Conservation (phyloP, 2,113 vertebrate genomes). For the Pedionomus torquatus region DNA sequence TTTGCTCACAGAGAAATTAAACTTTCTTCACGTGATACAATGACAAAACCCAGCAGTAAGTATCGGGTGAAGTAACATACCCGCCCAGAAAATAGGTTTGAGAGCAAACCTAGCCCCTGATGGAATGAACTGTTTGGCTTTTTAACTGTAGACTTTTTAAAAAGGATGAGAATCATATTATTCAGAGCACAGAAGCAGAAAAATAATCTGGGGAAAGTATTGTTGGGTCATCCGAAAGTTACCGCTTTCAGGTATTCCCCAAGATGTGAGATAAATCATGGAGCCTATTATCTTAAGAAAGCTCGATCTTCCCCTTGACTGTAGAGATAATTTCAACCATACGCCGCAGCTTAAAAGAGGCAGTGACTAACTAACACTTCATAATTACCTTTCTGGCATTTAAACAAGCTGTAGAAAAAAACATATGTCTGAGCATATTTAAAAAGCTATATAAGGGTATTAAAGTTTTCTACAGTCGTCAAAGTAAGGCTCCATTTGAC, state of each 20-base stretch:
- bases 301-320: not conserved
- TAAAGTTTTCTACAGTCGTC: constrained; percentile 41
- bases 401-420: constrained; percentile 41
- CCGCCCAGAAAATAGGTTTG: not conserved
- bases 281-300: constrained; percentile 16
- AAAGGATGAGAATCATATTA: not conserved
- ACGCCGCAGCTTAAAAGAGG: not conserved
- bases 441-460: constrained; percentile 1
- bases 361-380: constrained; percentile 39
- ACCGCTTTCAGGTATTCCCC: not conserved
- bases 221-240: not conserved
- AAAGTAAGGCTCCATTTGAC: constrained; percentile 34
- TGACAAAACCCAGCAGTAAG: not conserved
- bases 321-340: constrained; percentile 51
- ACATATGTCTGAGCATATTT: not conserved
- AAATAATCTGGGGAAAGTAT: not conserved
- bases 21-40: not conserved
- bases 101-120: not conserved
- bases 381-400: constrained; percentile 57
- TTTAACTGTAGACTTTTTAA: not conserved
- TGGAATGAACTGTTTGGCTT: not conserved
- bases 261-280: not conserved
- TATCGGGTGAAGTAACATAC: not conserved
- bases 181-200: not conserved
- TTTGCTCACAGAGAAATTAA: not conserved